Evolutionary conservation across 23 tunicate species (phyloP), one percentile per base, ranked within the genome.

Genomic region (Trididemnum miniatum): DNA sequence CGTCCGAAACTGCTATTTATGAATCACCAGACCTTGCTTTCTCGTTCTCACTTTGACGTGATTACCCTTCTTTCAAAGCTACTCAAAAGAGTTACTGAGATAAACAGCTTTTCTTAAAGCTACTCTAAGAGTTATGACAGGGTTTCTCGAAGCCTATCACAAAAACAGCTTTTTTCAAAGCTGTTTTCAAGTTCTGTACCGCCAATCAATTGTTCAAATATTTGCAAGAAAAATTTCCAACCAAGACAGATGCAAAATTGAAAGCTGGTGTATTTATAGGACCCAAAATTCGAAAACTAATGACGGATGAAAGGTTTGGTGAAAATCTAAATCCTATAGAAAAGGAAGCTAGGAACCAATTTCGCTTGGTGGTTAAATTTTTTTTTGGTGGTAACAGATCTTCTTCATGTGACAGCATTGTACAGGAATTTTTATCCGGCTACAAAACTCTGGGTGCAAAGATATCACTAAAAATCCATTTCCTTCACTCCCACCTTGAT

Each of bases 141-240:
- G n/a, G n/a, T n/a, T n/a, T n/a, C n/a, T n/a, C n/a, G n/a, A n/a
- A n/a, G n/a, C n/a, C n/a, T n/a, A n/a, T n/a, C n/a, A n/a, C n/a
- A 26, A 87, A 35, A 2, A 76, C 91, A 20, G 72, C 86, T 74
- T 87, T 87, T 25, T 81, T 86, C n/a, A 86, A 77, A 27, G 91
- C 81, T 25, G 82, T 33, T 79, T 64, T 81, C 29, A 87, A 86
- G 7, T 85, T 32, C 27, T 71, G 77, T 12, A 73, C 37, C 15
- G 79, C 1, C 5, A 59, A 59, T 5, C 38, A 73, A 12, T 73
- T 73, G 79, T 73, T 37, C 38, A 38, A 38, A 67, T 30, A 67
- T 33, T 67, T 44, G 54, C 54, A 44, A 7, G 12, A 44, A 15
- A 9, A 44, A 44, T 44, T 44, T 44, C 15, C 15, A 7, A 15